Conservation (phyloP, 2,888 invertebrate genomes). For the Drosophila subquinaria region DNA sequence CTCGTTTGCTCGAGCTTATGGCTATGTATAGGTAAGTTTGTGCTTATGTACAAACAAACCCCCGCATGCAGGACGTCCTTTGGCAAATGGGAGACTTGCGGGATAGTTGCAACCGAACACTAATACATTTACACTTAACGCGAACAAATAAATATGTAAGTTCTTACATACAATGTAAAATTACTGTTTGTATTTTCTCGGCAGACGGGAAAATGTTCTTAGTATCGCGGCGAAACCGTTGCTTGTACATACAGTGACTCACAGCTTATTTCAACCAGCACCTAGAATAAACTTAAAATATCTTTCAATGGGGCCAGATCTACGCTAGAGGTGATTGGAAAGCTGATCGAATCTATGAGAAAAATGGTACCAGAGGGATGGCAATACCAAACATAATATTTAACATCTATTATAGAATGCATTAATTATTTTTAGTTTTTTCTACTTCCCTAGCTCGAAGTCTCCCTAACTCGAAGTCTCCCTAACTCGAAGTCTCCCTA, state of each 20-base stretch:
- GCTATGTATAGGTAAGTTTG: slow-evolving; percentile 1
- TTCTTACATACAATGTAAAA: neutral
- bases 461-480: no score
- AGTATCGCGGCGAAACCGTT: slow-evolving; percentile 26
- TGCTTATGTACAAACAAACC: neutral
- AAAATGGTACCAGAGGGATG: no score
- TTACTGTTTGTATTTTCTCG: no score
- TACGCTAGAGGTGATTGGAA: no score
- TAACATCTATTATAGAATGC: no score
- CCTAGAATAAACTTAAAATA: no score
- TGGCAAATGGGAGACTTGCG: slow-evolving; percentile 12
- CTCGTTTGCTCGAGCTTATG: slow-evolving; percentile 24
- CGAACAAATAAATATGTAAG: neutral
- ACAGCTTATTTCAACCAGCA: neutral
- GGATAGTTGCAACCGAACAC: slow-evolving; percentile 1
- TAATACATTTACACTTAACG: neutral
- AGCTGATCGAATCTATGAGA: no score
- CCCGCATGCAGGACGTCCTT: neutral
- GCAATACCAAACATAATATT: no score
- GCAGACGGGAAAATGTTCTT: slow-evolving; percentile 52
- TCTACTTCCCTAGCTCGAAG: no score
- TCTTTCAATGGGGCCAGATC: no score
- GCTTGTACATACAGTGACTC: neutral
- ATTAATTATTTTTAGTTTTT: no score
- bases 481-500: no score